Conservation (phyloP, 1,140 invertebrate genomes). For the Pristionchus pacificus region DNA sequence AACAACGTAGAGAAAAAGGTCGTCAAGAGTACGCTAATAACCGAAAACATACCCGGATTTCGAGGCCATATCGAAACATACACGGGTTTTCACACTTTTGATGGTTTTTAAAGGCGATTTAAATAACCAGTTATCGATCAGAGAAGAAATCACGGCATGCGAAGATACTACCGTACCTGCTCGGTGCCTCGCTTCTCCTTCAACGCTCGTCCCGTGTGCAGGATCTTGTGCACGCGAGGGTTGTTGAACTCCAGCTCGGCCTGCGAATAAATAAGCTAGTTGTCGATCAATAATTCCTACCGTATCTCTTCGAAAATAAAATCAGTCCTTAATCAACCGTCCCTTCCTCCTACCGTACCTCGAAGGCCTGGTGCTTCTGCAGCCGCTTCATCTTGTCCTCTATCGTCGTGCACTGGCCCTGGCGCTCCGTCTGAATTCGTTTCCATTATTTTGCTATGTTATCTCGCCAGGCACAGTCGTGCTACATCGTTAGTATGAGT, state of each 20-base stretch:
- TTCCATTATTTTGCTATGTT: slow-evolving; percentile 49
- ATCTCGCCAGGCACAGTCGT: slow-evolving; percentile 62
- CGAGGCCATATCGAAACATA: no score
- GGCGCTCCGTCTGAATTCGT: slow-evolving; percentile 48
- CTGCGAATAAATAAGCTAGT: no score
- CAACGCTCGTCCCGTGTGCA: slow-evolving; percentile 60
- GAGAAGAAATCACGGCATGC: no score
- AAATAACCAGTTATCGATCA: no score
- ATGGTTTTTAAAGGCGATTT: no score
- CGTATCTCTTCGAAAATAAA: no score
- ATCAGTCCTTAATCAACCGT: no score
- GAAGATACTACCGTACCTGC: not conserved
- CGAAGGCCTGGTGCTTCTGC: slow-evolving; percentile 83
- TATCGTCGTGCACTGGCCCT: slow-evolving; percentile 56
- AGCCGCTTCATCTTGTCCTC: slow-evolving; percentile 77
- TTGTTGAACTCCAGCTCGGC: slow-evolving; percentile 86
- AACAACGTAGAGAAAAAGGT: no score
- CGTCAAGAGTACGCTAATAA: no score
- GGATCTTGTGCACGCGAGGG: slow-evolving; percentile 76
- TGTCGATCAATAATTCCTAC: slow-evolving; percentile 65
- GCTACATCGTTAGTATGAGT: no score
- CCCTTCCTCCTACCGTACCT: slow-evolving; percentile 30
- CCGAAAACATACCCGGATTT: no score
- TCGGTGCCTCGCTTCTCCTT: not conserved
- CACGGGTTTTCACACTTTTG: no score